Percentiles rank a stretch among this genome's conserved stretches.
Evolutionary conservation across 2,113 vertebrate species (phyloP).

Genomic region (Oxyruncus cristatus): DNA sequence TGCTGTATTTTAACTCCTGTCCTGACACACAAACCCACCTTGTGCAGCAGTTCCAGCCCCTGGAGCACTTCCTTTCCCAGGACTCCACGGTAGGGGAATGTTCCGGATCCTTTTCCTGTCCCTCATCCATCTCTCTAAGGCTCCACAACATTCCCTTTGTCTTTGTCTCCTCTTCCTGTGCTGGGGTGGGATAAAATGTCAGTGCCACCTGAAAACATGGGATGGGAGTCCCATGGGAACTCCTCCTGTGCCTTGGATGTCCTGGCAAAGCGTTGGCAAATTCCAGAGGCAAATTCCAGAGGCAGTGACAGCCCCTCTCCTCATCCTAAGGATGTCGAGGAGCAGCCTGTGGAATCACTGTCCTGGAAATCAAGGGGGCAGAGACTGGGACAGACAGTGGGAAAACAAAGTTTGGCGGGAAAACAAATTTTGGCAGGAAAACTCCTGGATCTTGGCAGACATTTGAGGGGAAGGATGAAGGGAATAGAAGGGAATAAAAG

Average conservation of each 20-base stretch:
- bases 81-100: no score
- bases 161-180: not conserved
- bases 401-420: no score
- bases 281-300: not conserved
- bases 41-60: no score
- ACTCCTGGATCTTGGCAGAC: not conserved
- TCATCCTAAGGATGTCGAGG: no score
- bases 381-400: not conserved
- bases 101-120: no score
- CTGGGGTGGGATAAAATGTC: no score
- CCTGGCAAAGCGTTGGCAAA: not conserved
- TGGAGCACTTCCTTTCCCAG: no score
- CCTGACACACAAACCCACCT: no score
- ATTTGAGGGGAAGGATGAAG: not conserved
- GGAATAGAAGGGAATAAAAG: no score
- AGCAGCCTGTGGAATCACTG: not conserved
- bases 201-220: fast-evolving
- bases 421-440: not conserved
- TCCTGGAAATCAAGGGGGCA: no score
- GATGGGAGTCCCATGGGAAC: not conserved
- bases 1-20: no score
- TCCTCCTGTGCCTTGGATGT: not conserved
- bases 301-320: not conserved
- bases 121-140: no score
- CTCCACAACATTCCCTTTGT: not conserved